Base-by-base conservation (phyloP, 2,797 vertebrate species). In the Centroberyx gerrardi region DNA sequence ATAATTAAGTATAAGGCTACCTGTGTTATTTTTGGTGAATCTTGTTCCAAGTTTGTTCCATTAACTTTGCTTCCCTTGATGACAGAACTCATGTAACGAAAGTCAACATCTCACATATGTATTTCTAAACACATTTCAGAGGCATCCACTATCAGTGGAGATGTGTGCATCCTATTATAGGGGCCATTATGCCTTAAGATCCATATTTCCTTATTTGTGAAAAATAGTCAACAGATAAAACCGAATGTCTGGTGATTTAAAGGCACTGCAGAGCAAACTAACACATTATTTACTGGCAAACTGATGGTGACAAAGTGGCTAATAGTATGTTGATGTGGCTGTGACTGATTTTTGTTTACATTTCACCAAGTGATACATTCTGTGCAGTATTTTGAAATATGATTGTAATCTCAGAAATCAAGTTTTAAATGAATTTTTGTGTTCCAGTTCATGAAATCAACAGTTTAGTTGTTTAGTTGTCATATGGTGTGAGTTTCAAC, bases 31-130 rank as follows among this genome's bases (percentile, higher is more conserved):
- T 76, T 68, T 46, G 36, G 12, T 12, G 36, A 78, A 62, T 55
- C 80, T 77, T 75, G 48, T 74, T 74, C 69, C 73, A 65, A 65
- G 62, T 81, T 77, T 77, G 52, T 74, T 74, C 72, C 73, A 65
- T 42, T 55, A 66, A 68, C 74, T 80, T 49, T 62, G 80, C 81
- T 58, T 83, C 38, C 1, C 2, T 71, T 70, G 59, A 80, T 76
- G 49, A 62, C 2, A 10, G 8, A 8, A 40, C 38, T 40, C 6
- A 40, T 10, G 38, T 40, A 40, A 40, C 9, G 2, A 40, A 40
- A 40, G 38, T 8, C 38, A 40, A 40, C 38, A 40, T 40, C 3
- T 33, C 31, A 33, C 2, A 0, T 4, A 40, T 36, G 4, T 40
- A 8, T 55, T 67, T 68, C 82, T 83, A 67, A 80, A 80, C 62